Evolutionary conservation across 1,140 invertebrate species (phyloP), one percentile per base, ranked within the genome.

Genomic region (Homarus americanus): DNA sequence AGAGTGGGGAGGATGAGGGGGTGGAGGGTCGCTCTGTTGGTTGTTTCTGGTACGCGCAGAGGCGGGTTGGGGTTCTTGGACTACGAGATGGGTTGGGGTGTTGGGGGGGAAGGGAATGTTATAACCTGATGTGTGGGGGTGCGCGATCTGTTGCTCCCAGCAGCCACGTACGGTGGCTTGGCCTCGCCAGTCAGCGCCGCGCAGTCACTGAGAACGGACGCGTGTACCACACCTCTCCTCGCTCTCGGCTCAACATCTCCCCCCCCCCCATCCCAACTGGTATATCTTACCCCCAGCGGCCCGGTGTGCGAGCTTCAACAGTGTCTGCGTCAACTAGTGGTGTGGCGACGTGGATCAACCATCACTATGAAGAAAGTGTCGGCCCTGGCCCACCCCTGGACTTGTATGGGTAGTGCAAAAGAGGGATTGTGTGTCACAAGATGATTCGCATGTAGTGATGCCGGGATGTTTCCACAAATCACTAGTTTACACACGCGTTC

Each of bases 91-190:
- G 66, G 24, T 28, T n/a, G 66, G 66, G 34, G 32, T 7, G 38
- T 49, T 32, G 34, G 38, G 41, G 20, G 12, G 44, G 41, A 32
- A 40, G 83, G 40, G 49, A 20, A 28, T 32, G 79, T 82, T 28
- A 82, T 63, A 82, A 82, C 49, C 28, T 82, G 79, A 58, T 63
- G 36, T 76, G 79, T 82, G 20, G 36, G 69, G 66, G 83, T 73
- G 83, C 69, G 83, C 83, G 83, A 85, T 75, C 83, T 85, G 83
- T 85, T 75, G 83, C 83, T 85, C 83, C 17, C 66, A 40, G 32
- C 41, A 32, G n/a, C 66, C 41, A 73, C 66, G 63, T 72, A 44
- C 75, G 24, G 41, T 40, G 79, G 53, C 49, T 41, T 36, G 79
- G 49, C 79, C 79, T 32, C 2, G 69, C 69, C 83, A 85, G 83